phyloP scores from a whole-genome alignment of 2,113 vertebrate species.

The Agelaius tricolor region DNA sequence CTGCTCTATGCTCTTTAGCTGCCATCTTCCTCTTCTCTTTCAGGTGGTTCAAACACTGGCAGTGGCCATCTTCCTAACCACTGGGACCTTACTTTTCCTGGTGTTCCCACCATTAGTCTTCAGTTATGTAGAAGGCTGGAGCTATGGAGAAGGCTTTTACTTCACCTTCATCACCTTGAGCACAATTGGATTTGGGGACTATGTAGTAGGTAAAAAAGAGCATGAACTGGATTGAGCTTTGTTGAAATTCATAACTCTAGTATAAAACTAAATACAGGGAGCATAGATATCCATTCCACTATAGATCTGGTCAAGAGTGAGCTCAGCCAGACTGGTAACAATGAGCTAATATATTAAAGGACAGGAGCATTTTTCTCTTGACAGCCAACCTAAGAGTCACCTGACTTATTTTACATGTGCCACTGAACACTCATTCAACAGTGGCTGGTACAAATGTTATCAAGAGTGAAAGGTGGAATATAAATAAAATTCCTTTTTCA shows the following conservation, averaged over 20 bases:
- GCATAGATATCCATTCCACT: neutral
- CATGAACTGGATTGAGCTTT: neutral
- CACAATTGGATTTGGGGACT: slow-evolving; percentile 87
- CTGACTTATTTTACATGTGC: neutral
- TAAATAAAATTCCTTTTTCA: neutral
- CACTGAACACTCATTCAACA: neutral
- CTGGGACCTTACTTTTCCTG: slow-evolving; percentile 84
- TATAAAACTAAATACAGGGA: neutral
- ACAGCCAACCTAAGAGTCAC: neutral
- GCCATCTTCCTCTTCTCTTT: neutral
- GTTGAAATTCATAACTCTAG: neutral
- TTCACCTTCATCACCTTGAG: slow-evolving; percentile 88
- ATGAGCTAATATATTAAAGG: neutral
- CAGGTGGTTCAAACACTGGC: slow-evolving; percentile 80
- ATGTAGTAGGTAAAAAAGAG: slow-evolving; percentile 79
- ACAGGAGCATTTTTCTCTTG: neutral
- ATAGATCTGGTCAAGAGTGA: neutral
- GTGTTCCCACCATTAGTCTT: slow-evolving; percentile 88
- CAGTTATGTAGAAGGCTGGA: slow-evolving; percentile 88
- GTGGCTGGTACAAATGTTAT: neutral
- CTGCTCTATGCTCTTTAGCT: neutral
- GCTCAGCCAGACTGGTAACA: neutral
- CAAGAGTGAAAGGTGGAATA: neutral
- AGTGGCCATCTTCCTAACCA: slow-evolving; percentile 77
- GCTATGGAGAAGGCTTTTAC: slow-evolving; percentile 82